phyloP scores from a whole-genome alignment of 2,797 vertebrate genomes.

The Poecilia picta region DNA sequence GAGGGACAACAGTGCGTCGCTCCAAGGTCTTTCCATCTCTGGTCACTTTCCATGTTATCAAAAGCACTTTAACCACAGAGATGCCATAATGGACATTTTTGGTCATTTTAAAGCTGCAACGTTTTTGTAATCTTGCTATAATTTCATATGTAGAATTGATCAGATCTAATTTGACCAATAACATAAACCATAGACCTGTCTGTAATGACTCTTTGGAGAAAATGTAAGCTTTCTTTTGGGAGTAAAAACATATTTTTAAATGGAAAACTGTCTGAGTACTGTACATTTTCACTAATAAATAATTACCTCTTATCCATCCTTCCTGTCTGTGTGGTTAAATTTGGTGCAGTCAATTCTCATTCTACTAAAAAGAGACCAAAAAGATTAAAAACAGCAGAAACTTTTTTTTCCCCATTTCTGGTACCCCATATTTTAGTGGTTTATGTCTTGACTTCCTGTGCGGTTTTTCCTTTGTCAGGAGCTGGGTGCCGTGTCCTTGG shows the following conservation, averaged over 20 bases:
- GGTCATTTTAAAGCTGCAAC: neutral
- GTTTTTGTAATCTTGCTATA: neutral
- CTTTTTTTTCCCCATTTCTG: neutral
- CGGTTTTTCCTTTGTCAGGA: constrained; percentile 78
- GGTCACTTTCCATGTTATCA: neutral
- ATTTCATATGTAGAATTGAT: neutral
- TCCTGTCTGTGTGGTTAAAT: neutral
- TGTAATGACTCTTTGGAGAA: neutral
- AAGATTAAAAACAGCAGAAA: neutral
- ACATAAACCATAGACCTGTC: neutral
- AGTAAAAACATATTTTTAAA: neutral
- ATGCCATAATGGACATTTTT: neutral
- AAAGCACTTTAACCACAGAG: neutral
- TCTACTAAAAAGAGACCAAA: neutral
- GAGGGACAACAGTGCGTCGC: neutral
- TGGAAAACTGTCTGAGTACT: neutral
- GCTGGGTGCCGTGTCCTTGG: constrained; percentile 94
- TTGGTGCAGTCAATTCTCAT: neutral
- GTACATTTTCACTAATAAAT: neutral
- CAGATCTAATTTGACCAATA: neutral
- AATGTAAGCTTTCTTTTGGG: too few species aligned
- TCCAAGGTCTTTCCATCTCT: neutral
- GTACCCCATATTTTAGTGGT: neutral
- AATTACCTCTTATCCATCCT: neutral
- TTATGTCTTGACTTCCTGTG: neutral